Conservation (phyloP, 2,888 invertebrate species). For the Trichopria drosophilae region DNA sequence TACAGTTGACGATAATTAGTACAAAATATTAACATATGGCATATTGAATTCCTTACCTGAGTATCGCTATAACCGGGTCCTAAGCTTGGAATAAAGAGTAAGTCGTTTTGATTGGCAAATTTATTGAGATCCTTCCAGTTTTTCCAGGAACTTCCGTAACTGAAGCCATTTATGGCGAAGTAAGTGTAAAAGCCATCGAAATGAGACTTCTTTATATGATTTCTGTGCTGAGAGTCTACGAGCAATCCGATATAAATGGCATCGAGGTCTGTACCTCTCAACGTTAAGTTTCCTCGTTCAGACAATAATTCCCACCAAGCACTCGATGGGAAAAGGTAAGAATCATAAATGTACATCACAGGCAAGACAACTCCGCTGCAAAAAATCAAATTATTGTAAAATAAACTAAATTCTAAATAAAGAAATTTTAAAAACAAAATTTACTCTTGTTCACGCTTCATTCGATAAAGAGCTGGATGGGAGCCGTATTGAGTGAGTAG, state of each 20-base stretch:
- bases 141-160: constrained; percentile 68
- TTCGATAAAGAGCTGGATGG: constrained; percentile 63
- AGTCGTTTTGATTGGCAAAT: constrained; percentile 63
- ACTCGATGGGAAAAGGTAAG: constrained; percentile 62
- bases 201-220: constrained; percentile 61
- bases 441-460: constrained; percentile 56
- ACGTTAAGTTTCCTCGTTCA: constrained; percentile 57
- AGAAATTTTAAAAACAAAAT: constrained; percentile 3
- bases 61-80: constrained; percentile 74
- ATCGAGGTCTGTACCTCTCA: constrained; percentile 63
- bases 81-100: constrained; percentile 70
- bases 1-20: background rate
- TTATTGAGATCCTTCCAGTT: constrained; percentile 63
- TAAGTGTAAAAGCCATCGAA: constrained; percentile 70
- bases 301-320: constrained; percentile 63
- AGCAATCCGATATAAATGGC: constrained; percentile 65
- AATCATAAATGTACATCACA: constrained; percentile 69
- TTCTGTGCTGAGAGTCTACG: constrained; percentile 62
- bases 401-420: background rate
- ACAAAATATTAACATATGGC: background rate
- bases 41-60: constrained; percentile 53
- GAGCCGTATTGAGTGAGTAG: constrained; percentile 60
- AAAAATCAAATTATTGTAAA: constrained; percentile 8
- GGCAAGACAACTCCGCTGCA: constrained; percentile 57
- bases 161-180: constrained; percentile 68